Conservation (phyloP, 2,113 vertebrate genomes). For the Channa argus region DNA sequence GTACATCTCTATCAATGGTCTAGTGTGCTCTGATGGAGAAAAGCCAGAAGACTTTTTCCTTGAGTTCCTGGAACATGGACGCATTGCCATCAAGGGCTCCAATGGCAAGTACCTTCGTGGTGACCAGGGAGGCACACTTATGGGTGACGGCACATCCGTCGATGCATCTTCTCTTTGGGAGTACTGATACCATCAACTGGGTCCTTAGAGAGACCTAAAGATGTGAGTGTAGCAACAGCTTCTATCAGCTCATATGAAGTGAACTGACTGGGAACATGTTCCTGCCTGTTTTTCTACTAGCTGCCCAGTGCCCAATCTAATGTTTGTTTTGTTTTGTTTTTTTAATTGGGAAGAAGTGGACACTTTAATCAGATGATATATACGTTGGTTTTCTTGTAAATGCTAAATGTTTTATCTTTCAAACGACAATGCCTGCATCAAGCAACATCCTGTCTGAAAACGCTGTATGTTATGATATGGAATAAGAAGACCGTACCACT, state of each 20-base stretch:
- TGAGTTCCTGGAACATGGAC: slow-evolving; percentile 91
- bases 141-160: slow-evolving; percentile 85
- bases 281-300: slow-evolving; percentile 60
- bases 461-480: slow-evolving; percentile 15
- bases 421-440: slow-evolving; percentile 65
- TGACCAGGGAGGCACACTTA: slow-evolving; percentile 91
- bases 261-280: slow-evolving; percentile 48
- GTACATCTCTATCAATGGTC: slow-evolving; percentile 89
- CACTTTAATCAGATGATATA: slow-evolving; percentile 17
- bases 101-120: slow-evolving; percentile 92
- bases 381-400: slow-evolving; percentile 18
- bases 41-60: slow-evolving; percentile 94
- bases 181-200: slow-evolving; percentile 81
- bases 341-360: slow-evolving; percentile 51
- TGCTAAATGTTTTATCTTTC: slow-evolving; percentile 47
- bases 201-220: too few species aligned
- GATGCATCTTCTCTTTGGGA: slow-evolving; percentile 90
- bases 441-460: slow-evolving; percentile 24
- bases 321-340: slow-evolving; percentile 17
- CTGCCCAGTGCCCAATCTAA: slow-evolving; percentile 34
- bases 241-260: slow-evolving; percentile 33
- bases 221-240: slow-evolving; percentile 5
- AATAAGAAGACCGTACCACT: neutral
- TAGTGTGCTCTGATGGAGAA: slow-evolving; percentile 91
- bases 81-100: slow-evolving; percentile 89